A percentile compares a stretch with the other conserved stretches of the same genome.
phyloP scores from a whole-genome alignment of 2,113 vertebrate genomes.

The Osmerus eperlanus region DNA sequence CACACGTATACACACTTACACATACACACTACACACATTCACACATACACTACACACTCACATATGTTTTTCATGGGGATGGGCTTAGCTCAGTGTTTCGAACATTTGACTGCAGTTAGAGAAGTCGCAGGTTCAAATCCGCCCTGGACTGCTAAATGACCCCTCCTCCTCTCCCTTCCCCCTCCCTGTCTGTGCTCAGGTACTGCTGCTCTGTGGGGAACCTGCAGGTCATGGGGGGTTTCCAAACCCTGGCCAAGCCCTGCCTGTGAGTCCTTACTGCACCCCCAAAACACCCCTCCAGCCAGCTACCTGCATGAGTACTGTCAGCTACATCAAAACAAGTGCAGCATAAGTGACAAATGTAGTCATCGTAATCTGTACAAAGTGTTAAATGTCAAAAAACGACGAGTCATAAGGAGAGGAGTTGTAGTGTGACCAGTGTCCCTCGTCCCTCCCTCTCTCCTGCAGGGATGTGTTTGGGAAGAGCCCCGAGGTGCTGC shows the following conservation, averaged over 20 bases:
- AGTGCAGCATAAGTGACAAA: too few species aligned
- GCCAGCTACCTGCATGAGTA: neutral
- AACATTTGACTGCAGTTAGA: too few species aligned
- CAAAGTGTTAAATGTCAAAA: too few species aligned
- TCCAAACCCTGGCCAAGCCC: slow-evolving; percentile 84
- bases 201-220: slow-evolving; percentile 83
- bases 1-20: neutral
- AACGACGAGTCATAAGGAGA: too few species aligned
- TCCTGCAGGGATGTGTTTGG: slow-evolving; percentile 83
- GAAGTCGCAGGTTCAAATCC: too few species aligned
- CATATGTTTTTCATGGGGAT: neutral
- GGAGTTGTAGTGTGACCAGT: too few species aligned
- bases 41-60: neutral
- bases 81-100: too few species aligned
- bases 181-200: slow-evolving; percentile 79
- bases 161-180: too few species aligned
- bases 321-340: too few species aligned
- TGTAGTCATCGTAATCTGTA: too few species aligned
- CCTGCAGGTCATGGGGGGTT: slow-evolving; percentile 93
- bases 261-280: slow-evolving; percentile 79
- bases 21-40: neutral
- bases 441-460: neutral
- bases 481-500: slow-evolving; percentile 84
- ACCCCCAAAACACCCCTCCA: neutral
- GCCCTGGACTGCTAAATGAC: neutral